Evolutionary conservation across 2,797 vertebrate species (phyloP), one percentile per base, ranked within the genome.

Genomic region (Sebastes oblongus): DNA sequence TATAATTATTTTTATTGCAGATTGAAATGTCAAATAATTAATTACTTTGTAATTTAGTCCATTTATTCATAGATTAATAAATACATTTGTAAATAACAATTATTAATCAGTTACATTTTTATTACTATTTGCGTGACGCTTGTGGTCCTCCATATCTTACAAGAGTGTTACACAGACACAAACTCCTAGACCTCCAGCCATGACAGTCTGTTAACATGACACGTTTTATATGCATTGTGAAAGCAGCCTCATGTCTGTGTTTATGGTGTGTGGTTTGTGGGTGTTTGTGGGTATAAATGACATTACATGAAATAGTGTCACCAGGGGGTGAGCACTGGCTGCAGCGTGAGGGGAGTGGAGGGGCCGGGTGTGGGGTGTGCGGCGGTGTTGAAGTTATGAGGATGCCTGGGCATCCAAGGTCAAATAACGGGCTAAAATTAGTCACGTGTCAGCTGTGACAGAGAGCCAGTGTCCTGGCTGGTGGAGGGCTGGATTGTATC

Each of bases 391-490:
- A 12, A 54, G 72, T 77, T 87, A 22, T 75, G 72, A 90, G 77
- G 77, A 84, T 86, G 79, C 72, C 81, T 85, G 76, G 50, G 50
- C 50, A 52, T 52, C 50, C 50, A 52, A 52, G 50, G 50, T 52
- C 50, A 52, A 52, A 52, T 85, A 88, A 74, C 65, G 77, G 73
- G 58, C 84, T 88, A 82, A 84, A 88, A 85, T 89, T 80, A 91
- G 84, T 88, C 84, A 83, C 76, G 78, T 89, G 88, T 85, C 82
- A 86, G 71, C 84, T 84, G 76, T 74, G 84, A 86, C 82, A 66
- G 71, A 39, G 73, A 88, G 70, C 56, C 69, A 76, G 69, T 66
- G 82, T 78, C 71, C 56, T 39, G 20, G 18, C 60, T 50, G 20
- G 18, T 52, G 39, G 22, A 67, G 60, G 27, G 36, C 65, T 77